These are phyloP conservation scores for Solenodon paradoxus DNA, from an alignment of 2,113 vertebrate genomes.

Conservation along the genomic window DNA sequence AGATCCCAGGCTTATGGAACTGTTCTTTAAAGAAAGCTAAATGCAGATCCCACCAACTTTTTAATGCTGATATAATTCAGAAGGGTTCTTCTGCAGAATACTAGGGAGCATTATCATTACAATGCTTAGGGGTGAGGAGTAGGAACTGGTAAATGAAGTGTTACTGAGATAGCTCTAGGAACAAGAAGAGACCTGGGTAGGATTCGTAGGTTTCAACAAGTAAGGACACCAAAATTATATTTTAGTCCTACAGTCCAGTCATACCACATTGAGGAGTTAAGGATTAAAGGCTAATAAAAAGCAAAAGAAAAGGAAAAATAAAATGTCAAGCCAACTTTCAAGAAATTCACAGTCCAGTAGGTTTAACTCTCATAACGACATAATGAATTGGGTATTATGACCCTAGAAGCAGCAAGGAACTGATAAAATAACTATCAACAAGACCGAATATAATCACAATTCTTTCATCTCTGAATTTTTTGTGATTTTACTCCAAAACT, in stretches of 20 bases:
- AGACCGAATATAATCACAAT: background rate
- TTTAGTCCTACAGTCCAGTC: background rate
- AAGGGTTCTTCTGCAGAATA: conserved; percentile 18
- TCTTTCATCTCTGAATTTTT: background rate
- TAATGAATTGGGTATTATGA: background rate
- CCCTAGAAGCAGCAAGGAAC: background rate
- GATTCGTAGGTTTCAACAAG: background rate
- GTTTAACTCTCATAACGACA: background rate
- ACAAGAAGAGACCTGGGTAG: conserved; percentile 1
- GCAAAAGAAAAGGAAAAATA: background rate
- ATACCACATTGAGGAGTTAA: background rate
- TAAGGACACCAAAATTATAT: background rate
- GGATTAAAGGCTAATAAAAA: background rate
- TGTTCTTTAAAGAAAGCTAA: conserved; percentile 47
- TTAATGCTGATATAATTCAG: conserved; percentile 41
- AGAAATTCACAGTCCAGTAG: background rate
- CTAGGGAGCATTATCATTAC: background rate
- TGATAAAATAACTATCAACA: background rate
- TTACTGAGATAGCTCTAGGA: background rate
- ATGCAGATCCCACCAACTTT: conserved; percentile 34
- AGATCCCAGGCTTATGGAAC: too few relatives aligned
- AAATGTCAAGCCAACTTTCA: background rate
- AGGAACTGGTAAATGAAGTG: background rate
- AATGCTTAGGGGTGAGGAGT: background rate
- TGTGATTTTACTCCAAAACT: background rate